These are phyloP conservation scores for Bombus sylvicola DNA, from an alignment of 1,140 invertebrate genomes.

Conservation along the genomic window DNA sequence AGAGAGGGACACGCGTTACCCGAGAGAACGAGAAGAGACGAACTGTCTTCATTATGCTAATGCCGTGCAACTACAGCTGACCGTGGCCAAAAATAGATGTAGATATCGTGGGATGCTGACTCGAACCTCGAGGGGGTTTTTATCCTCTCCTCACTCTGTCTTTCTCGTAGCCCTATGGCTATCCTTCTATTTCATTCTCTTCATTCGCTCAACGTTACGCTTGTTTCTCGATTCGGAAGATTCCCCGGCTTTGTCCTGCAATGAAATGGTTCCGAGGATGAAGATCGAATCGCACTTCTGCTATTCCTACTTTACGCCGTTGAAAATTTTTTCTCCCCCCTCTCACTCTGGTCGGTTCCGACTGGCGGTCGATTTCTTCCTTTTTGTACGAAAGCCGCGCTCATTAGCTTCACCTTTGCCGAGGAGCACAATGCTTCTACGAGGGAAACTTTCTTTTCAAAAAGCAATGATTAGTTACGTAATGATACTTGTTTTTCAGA, in stretches of 20 bases:
- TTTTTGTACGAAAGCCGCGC: constrained; percentile 24
- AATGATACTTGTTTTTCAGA: constrained; percentile 14
- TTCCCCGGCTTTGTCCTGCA: constrained; percentile 35
- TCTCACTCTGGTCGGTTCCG: not conserved
- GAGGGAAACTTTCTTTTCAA: constrained; percentile 41
- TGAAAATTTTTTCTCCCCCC: constrained; percentile 45
- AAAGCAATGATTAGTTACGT: constrained; percentile 12
- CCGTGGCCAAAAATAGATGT: constrained; percentile 75
- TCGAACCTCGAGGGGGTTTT: constrained; percentile 65
- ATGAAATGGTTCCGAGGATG: constrained; percentile 66
- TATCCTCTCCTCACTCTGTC: constrained; percentile 53
- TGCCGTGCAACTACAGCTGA: constrained; percentile 77
- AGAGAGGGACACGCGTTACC: constrained; percentile 42
- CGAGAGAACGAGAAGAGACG: constrained; percentile 57
- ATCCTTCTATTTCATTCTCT: constrained; percentile 38
- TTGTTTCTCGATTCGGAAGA: constrained; percentile 62
- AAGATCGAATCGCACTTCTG: constrained; percentile 67
- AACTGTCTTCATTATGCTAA: constrained; percentile 80
- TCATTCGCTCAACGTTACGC: constrained; percentile 51
- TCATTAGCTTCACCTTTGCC: constrained; percentile 59
- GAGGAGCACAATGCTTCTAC: constrained; percentile 3
- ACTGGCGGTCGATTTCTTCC: not conserved
- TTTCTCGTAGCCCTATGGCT: not conserved
- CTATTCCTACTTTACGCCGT: constrained; percentile 61
- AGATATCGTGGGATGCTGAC: constrained; percentile 75